Evolutionary conservation across 35 echinoderm and acorn worm species (phyloP), one percentile per base, ranked within the genome.

Genomic region (Apostichopus japonicus): DNA sequence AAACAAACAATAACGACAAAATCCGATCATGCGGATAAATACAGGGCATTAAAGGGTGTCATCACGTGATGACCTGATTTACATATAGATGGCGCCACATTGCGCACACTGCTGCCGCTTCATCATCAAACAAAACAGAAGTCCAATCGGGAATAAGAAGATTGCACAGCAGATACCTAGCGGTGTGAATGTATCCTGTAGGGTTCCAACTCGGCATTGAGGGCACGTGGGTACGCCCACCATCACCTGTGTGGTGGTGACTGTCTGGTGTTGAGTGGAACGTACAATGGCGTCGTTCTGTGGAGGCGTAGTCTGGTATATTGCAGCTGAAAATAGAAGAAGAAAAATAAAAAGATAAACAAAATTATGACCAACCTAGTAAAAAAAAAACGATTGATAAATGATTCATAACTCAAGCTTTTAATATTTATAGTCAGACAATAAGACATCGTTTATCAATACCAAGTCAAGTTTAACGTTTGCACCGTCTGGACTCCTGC

Each of bases 111-210:
- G 25, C 17, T 86, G 56, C 55, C 90, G n/a, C 55, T 65, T 84
- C 90, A 94, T 94, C 65, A 91, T 91, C 33, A 94, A 19, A 72
- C 94, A 94, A 77, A 91, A 94, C 23, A 94, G 11, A 7, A 94
- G 10, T n/a, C 96, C 96, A 6, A 98, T 44, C 4, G 96, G 96
- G 75, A 98, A 98, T 58, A 95, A 94, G 78, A 95, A 61, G 55
- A 98, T 94, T 14, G 96, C 96, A 79, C 96, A 98, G 72, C 94
- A 95, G 9, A 98, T 90, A 0, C 96, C 96, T 0, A 95, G 90
- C 5, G 95, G 65, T 14, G 96, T 94, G 93, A 98, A 55, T n/a
- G 90, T 90, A 21, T 95, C 94, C 55, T 98, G 78, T 5, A 98
- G 72, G 16, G 79, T 92, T 2, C 96, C 94, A 4, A 94, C 62